These are phyloP conservation scores for Theocolax elegans DNA, from an alignment of 1,140 invertebrate genomes.

Conservation along the genomic window DNA sequence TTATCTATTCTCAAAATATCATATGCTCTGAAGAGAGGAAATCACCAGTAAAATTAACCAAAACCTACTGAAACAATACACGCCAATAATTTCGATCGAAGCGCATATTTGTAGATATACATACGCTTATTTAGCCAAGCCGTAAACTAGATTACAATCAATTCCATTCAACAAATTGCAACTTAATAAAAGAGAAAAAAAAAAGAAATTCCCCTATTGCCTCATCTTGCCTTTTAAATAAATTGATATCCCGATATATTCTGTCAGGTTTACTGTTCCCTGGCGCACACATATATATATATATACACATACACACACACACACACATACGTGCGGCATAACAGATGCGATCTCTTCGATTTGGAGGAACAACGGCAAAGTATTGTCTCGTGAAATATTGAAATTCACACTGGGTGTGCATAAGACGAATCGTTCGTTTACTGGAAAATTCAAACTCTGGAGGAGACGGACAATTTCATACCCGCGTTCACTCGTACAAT, in stretches of 20 bases:
- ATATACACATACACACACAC: neutral
- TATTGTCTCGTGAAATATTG: slow-evolving; percentile 31
- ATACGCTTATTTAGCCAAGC: no score
- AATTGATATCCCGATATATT: slow-evolving; percentile 31
- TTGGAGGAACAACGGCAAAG: slow-evolving; percentile 4
- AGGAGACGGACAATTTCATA: slow-evolving; percentile 16
- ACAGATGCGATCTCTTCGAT: slow-evolving; percentile 19
- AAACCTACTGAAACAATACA: no score
- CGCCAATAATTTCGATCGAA: no score
- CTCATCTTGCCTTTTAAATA: slow-evolving; percentile 20
- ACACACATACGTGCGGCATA: no score
- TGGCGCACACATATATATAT: neutral
- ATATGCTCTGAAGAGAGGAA: no score
- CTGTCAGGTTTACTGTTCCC: neutral
- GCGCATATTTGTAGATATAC: no score
- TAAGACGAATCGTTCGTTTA: neutral
- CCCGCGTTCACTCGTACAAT: slow-evolving; percentile 7
- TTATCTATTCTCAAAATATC: no score
- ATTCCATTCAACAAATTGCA: no score
- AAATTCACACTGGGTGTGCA: slow-evolving; percentile 9
- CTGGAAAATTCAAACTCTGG: slow-evolving; percentile 13
- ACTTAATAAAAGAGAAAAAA: neutral
- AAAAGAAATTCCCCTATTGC: no score
- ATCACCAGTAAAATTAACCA: no score
- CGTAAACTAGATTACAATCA: no score